These are phyloP conservation scores for Falcaria lacertinaria DNA, from an alignment of 2,888 invertebrate species.

Conservation along the genomic window DNA sequence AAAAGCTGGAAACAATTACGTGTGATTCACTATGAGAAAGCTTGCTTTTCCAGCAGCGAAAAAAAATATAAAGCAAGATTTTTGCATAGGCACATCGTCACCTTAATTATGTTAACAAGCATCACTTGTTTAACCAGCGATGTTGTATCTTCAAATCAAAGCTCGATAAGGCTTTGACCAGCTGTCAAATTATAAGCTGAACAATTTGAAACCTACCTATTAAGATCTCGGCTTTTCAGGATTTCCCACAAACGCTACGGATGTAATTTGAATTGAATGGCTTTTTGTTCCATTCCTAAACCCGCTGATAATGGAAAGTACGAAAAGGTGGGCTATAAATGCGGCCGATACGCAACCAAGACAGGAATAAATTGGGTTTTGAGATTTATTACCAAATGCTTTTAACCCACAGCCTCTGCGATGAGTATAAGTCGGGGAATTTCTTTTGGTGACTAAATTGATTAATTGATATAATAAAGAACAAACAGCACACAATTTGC, in stretches of 20 bases:
- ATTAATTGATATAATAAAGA: neutral
- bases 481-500: neutral
- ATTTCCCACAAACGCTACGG: constrained; percentile 33
- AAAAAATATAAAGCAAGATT: too few species aligned
- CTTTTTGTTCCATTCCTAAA: constrained; percentile 52
- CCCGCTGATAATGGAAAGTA: constrained; percentile 55
- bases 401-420: constrained; percentile 58
- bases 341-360: constrained; percentile 57
- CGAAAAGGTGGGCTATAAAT: constrained; percentile 59
- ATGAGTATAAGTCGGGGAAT: constrained; percentile 40
- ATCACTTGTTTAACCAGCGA: too few species aligned
- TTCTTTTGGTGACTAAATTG: constrained; percentile 35
- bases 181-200: neutral
- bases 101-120: neutral
- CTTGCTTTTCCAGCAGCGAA: too few species aligned
- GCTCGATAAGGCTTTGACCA: neutral
- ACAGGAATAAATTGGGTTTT: constrained; percentile 67
- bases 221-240: constrained; percentile 21
- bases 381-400: constrained; percentile 75
- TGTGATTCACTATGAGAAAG: too few species aligned
- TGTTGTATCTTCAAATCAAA: neutral
- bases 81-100: too few species aligned
- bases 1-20: too few species aligned
- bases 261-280: constrained; percentile 60
- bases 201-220: constrained; percentile 15